Percentiles rank a stretch among this genome's conserved stretches.
These are phyloP conservation scores for Stratiomys singularior DNA, from an alignment of 2,888 invertebrate genomes.

Conservation along the genomic window DNA sequence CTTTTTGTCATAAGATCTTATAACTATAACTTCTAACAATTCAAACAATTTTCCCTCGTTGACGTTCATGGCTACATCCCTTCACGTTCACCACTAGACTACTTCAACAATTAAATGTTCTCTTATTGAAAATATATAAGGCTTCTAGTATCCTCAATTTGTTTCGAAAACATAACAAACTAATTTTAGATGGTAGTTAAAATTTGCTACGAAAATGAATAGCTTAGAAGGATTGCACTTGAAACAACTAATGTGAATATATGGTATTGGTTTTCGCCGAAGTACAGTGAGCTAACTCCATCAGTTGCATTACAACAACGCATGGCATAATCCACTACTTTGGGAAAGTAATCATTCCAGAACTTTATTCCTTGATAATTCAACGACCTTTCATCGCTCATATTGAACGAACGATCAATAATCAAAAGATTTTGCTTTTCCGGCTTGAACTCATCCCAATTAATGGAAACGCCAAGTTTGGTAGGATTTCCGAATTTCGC, in stretches of 20 bases:
- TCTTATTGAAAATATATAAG: neutral
- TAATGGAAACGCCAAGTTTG: slow-evolving; percentile 75
- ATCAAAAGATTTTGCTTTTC: slow-evolving; percentile 77
- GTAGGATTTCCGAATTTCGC: slow-evolving; percentile 79
- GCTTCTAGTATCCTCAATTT: neutral
- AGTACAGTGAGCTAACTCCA: neutral
- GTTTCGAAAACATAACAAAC: neutral
- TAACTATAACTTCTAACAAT: neutral
- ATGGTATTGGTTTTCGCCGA: neutral
- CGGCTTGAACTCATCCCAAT: slow-evolving; percentile 78
- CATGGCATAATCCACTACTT: slow-evolving; percentile 76
- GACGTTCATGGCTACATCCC: no score
- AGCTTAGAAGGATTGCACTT: neutral
- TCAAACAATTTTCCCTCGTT: neutral
- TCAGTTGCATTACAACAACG: slow-evolving; percentile 77
- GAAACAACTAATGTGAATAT: neutral
- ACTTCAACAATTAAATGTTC: neutral
- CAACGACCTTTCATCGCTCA: slow-evolving; percentile 74
- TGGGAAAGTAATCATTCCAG: slow-evolving; percentile 87
- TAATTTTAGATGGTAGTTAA: neutral
- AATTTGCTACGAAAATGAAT: neutral
- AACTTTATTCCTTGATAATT: slow-evolving; percentile 83
- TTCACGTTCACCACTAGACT: neutral
- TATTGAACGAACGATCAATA: slow-evolving; percentile 80
- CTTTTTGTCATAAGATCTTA: neutral